These are phyloP conservation scores for Micromys minutus DNA, from an alignment of 2,113 vertebrate genomes.

Conservation along the genomic window DNA sequence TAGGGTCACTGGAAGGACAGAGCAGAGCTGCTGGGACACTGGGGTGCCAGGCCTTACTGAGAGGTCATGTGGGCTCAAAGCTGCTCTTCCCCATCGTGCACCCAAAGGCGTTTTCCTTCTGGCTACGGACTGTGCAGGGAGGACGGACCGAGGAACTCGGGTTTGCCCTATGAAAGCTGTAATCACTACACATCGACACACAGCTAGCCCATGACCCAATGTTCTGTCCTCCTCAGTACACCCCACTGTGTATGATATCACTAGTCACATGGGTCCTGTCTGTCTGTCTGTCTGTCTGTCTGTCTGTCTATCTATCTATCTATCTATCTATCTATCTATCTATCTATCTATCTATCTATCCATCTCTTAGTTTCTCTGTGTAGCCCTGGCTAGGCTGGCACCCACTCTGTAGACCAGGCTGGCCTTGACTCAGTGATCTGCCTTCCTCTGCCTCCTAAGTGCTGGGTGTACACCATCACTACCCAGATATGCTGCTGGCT, in stretches of 20 bases:
- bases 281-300: neutral
- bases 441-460: neutral
- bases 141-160: neutral
- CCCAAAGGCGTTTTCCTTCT: neutral
- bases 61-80: neutral
- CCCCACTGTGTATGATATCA: neutral
- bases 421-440: neutral
- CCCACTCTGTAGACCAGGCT: neutral
- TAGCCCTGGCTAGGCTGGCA: neutral
- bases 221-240: neutral
- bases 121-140: neutral
- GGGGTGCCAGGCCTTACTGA: neutral
- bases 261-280: neutral
- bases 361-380: neutral
- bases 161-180: neutral
- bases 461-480: neutral
- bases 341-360: neutral
- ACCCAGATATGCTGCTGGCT: neutral
- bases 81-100: neutral
- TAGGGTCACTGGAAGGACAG: neutral
- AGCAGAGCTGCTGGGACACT: neutral
- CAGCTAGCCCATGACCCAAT: neutral
- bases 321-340: neutral
- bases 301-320: neutral
- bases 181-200: neutral